Evolutionary conservation across 2,888 invertebrate species (phyloP).

Genomic region (Pinctada fucata): DNA sequence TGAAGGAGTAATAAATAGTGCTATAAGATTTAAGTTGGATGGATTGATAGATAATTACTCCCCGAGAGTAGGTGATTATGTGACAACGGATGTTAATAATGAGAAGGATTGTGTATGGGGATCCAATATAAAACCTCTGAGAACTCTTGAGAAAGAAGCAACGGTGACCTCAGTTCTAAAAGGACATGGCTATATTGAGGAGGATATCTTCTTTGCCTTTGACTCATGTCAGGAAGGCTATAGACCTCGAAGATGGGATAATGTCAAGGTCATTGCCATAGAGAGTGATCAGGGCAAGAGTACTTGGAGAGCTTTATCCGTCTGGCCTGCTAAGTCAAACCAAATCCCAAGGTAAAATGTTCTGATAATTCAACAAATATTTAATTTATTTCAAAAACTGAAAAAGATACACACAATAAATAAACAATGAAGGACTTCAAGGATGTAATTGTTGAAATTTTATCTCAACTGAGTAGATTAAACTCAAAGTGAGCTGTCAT

Average conservation of each 20-base stretch:
- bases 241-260: conserved; percentile 62
- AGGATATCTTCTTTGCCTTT: conserved; percentile 63
- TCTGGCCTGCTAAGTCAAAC: conserved; percentile 49
- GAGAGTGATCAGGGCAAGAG: conserved; percentile 69
- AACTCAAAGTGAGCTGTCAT: too few relatives aligned
- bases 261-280: conserved; percentile 61
- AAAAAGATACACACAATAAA: too few relatives aligned
- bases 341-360: conserved; percentile 36
- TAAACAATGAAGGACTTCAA: too few relatives aligned
- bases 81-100: conserved; percentile 49
- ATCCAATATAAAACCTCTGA: conserved; percentile 54
- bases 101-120: conserved; percentile 27
- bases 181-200: conserved; percentile 71
- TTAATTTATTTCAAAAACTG: too few relatives aligned
- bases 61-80: conserved; percentile 67
- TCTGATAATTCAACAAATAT: background rate
- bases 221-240: conserved; percentile 57
- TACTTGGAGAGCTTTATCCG: conserved; percentile 66
- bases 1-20: conserved; percentile 57
- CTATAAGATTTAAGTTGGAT: conserved; percentile 51
- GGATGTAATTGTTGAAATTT: too few relatives aligned
- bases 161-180: conserved; percentile 56
- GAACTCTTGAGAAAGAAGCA: conserved; percentile 59
- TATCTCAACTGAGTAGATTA: too few relatives aligned
- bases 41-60: conserved; percentile 50